Percentiles rank a stretch among this genome's conserved stretches.
phyloP scores from a whole-genome alignment of 2,797 vertebrate genomes.

The Oreortyx pictus region DNA sequence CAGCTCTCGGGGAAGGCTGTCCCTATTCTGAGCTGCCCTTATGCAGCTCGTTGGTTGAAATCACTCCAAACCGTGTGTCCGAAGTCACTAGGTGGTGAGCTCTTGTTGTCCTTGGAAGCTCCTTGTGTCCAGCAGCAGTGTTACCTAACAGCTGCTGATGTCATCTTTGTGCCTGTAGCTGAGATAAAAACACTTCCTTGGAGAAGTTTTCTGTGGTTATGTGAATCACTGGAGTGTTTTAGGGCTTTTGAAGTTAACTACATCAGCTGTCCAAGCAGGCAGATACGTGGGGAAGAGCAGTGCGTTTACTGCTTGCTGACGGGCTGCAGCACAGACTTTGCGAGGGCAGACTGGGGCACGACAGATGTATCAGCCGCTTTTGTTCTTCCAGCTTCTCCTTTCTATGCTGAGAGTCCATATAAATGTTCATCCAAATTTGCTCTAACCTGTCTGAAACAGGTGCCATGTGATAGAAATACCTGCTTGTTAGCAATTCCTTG shows the following conservation, averaged over 20 bases:
- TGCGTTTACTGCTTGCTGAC: not conserved
- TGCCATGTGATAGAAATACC: not conserved
- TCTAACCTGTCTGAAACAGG: not conserved
- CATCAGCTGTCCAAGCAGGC: not conserved
- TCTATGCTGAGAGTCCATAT: not conserved
- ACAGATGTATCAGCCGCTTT: not conserved
- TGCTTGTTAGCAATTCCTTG: not conserved
- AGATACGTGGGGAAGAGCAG: not conserved
- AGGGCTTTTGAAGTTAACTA: not conserved
- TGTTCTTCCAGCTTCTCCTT: not conserved
- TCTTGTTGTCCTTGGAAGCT: not conserved
- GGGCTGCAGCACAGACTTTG: not conserved
- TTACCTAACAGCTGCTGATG: constrained; percentile 19
- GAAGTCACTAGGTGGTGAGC: not conserved
- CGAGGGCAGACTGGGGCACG: not conserved
- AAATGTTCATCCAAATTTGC: not conserved
- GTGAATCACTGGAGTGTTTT: not conserved
- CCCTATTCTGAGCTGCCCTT: not conserved
- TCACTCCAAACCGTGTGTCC: not conserved
- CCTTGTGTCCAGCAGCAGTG: not conserved
- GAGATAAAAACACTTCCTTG: not conserved
- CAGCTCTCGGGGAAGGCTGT: not conserved
- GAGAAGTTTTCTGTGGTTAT: not conserved
- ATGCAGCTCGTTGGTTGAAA: not conserved
- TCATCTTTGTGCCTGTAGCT: not conserved